Conservation (phyloP, 2,113 vertebrate species). For the Peromyscus californicus region DNA sequence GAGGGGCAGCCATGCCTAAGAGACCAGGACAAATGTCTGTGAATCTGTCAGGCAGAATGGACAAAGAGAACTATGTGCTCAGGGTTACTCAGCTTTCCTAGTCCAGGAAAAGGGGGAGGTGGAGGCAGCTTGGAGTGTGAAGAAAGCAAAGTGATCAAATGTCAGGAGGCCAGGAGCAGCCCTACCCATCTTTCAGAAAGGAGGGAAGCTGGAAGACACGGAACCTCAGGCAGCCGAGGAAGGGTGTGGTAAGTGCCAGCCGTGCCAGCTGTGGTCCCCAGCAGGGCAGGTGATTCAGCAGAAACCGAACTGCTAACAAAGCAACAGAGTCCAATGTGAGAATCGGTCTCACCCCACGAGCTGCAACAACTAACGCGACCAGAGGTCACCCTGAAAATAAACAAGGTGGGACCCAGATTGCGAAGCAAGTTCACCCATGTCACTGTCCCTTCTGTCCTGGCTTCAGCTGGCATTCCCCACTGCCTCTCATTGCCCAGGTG, state of each 20-base stretch:
- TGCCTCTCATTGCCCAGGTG: neutral
- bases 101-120: neutral
- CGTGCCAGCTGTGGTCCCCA: neutral
- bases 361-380: neutral
- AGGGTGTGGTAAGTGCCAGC: neutral
- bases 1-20: neutral
- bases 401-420: neutral
- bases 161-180: neutral
- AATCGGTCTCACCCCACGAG: neutral
- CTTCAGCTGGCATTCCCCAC: neutral
- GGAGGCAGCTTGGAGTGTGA: no score
- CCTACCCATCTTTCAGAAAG: neutral
- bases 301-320: neutral
- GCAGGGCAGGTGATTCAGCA: neutral
- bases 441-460: neutral
- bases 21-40: neutral
- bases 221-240: neutral
- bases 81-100: neutral
- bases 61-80: rapidly evolving
- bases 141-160: neutral
- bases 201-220: no score
- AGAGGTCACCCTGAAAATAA: neutral
- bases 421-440: neutral
- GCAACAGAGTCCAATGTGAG: rapidly evolving
- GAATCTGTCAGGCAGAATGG: neutral